Evolutionary conservation across 2,797 vertebrate genomes (phyloP).

Genomic region (Fringilla coelebs): DNA sequence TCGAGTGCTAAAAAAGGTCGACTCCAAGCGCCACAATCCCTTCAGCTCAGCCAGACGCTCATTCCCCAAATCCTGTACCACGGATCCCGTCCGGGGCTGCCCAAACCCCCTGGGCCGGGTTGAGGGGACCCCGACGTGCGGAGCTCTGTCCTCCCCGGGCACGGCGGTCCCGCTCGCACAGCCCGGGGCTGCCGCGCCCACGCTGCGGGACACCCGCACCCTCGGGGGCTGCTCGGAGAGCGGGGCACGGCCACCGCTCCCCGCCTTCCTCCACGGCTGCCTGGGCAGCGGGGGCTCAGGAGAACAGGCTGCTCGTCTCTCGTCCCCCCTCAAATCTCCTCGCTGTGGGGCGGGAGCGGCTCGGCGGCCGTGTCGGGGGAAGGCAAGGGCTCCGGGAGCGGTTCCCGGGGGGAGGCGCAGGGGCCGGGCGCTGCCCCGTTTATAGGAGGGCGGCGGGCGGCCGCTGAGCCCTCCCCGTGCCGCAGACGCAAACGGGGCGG

Average conservation of each 20-base stretch:
- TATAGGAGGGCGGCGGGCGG: conserved; percentile 37
- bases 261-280: not conserved
- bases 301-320: not conserved
- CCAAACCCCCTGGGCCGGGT: too few species aligned
- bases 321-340: too few species aligned
- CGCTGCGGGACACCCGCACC: not conserved
- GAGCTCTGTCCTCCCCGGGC: not conserved
- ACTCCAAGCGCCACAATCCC: not conserved
- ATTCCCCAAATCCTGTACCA: not conserved
- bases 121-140: too few species aligned
- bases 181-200: too few species aligned
- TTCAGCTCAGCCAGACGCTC: not conserved
- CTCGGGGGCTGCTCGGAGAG: not conserved
- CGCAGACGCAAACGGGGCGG: conserved; percentile 53
- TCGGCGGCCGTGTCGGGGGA: not conserved
- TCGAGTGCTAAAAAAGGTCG: rapidly evolving
- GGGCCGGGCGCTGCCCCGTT: not conserved
- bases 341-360: not conserved
- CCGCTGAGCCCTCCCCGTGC: conserved; percentile 8
- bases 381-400: rapidly evolving
- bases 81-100: not conserved
- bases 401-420: not conserved
- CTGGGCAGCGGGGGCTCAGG: not conserved
- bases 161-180: not conserved
- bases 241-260: not conserved